Base-by-base conservation (phyloP, 2,113 vertebrate genomes). In the Ceratotherium simum region DNA sequence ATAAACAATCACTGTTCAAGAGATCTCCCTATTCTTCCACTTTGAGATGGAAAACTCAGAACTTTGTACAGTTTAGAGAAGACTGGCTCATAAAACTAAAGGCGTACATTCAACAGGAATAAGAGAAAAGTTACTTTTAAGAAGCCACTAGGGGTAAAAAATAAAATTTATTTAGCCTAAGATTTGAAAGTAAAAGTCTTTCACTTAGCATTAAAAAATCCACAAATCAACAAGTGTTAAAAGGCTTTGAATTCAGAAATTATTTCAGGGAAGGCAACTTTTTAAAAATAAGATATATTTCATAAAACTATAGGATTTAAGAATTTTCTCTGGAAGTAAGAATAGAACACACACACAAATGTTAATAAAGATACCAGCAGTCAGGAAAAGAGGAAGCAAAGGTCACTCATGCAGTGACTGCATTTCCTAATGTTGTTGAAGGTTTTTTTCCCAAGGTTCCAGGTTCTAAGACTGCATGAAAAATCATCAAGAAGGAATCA, bases 401-500 rank as follows among this genome's bases (percentile, higher is more conserved):
- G 54, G 20, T 46, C 42, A 88, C 27, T 78, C 64, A 69, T 4
- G 86, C 27, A 46, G 11, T 64, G 90, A 39, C 27, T 89, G 9
- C 36, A 60, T 82, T 93, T 91, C 76, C 91, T 95, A 97, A 91
- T 42, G 62, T 82, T 70, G 73, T 60, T 67, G 91, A 65, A 92
- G 42, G 31, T 92, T 91, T 90, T 65, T 42, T 88, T 84, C 6
- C 79, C 83, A 60, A 17, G 9, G 18, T 80, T 96, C 33, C 48
- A 86, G n/a, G 79, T 69, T 39, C 96, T 90, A 39, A 94, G 60
- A 91, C 62, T 82, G 29, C 86, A 58, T 72, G 56, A 93, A 93
- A 90, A 81, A 94, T 80, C 83, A 96, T 69, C 51, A 90, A 80
- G 86, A 62, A 93, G 14, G 62, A 92, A 92, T 84, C 58, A 97